Conservation (phyloP, 1,140 invertebrate species). For the Macrostomum lignano region DNA sequence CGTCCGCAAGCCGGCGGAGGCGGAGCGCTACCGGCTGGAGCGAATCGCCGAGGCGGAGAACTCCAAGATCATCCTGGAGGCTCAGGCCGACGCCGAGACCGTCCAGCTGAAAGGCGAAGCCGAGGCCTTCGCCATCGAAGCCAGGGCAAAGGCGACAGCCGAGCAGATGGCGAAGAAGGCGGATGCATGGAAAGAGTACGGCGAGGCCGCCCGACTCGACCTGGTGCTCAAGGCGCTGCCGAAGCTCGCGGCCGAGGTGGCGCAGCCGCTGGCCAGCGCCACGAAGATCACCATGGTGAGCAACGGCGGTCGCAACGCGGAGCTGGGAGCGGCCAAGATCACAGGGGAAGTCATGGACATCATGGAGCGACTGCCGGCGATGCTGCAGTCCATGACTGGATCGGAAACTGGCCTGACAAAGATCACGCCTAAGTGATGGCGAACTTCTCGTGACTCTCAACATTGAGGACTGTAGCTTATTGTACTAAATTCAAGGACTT, state of each 20-base stretch:
- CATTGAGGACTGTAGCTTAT: no score
- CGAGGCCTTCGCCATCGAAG: slow-evolving; percentile 66
- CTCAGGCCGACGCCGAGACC: slow-evolving; percentile 72
- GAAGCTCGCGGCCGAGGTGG: slow-evolving; percentile 8
- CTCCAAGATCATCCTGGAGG: slow-evolving; percentile 41
- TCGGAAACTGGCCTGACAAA: slow-evolving; percentile 42
- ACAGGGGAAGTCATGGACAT: slow-evolving; percentile 71
- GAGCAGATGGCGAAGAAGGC: slow-evolving; percentile 86
- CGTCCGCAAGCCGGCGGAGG: slow-evolving; percentile 60
- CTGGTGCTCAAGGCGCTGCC: neutral
- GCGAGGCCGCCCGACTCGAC: slow-evolving; percentile 1
- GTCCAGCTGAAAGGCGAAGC: slow-evolving; percentile 49
- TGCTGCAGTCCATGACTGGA: slow-evolving; percentile 63
- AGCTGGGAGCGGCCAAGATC: slow-evolving; percentile 63
- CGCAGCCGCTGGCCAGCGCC: slow-evolving; percentile 5
- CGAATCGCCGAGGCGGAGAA: slow-evolving; percentile 65
- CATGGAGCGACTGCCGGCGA: slow-evolving; percentile 54
- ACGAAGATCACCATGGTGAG: slow-evolving; percentile 9
- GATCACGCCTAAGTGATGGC: neutral
- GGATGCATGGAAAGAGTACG: slow-evolving; percentile 63
- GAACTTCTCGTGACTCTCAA: no score
- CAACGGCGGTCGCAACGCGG: slow-evolving; percentile 37
- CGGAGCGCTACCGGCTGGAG: slow-evolving; percentile 64
- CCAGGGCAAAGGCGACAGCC: slow-evolving; percentile 70
- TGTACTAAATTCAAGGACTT: no score